These are phyloP conservation scores for Plagiodera versicolora DNA, from an alignment of 2,888 invertebrate genomes.

Conservation along the genomic window DNA sequence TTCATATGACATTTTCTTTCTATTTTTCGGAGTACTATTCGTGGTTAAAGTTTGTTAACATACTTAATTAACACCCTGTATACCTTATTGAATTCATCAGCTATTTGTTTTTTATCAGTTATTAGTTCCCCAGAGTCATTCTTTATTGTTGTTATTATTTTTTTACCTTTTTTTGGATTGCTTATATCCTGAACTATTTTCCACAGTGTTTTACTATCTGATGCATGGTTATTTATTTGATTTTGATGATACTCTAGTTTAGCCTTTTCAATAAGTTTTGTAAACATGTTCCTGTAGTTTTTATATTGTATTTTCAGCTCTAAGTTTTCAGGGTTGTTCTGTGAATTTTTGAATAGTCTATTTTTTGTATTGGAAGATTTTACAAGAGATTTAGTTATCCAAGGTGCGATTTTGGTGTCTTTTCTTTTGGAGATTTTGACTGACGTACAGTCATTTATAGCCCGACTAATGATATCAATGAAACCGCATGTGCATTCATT, in stretches of 20 bases:
- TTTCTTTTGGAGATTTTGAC: not conserved
- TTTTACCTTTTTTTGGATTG: not conserved
- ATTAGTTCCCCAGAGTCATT: not conserved
- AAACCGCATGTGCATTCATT: not conserved
- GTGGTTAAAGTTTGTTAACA: too few species aligned
- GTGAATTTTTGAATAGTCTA: not conserved
- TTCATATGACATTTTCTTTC: too few species aligned
- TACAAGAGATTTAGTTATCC: not conserved
- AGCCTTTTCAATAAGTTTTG: not conserved
- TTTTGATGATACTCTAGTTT: not conserved
- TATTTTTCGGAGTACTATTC: too few species aligned
- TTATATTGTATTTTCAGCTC: not conserved
- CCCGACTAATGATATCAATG: not conserved
- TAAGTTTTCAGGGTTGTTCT: not conserved
- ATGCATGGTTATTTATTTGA: not conserved
- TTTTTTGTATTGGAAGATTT: not conserved
- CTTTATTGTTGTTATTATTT: not conserved
- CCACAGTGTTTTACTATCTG: not conserved
- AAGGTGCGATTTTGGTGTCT: not conserved
- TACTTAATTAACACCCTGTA: too few species aligned
- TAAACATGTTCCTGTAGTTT: not conserved
- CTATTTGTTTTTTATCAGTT: not conserved
- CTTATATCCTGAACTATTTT: not conserved
- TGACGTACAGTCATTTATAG: not conserved
- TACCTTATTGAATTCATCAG: not conserved